Evolutionary conservation across 2,797 vertebrate genomes (phyloP).

Genomic region (Lutjanus argentimaculatus): DNA sequence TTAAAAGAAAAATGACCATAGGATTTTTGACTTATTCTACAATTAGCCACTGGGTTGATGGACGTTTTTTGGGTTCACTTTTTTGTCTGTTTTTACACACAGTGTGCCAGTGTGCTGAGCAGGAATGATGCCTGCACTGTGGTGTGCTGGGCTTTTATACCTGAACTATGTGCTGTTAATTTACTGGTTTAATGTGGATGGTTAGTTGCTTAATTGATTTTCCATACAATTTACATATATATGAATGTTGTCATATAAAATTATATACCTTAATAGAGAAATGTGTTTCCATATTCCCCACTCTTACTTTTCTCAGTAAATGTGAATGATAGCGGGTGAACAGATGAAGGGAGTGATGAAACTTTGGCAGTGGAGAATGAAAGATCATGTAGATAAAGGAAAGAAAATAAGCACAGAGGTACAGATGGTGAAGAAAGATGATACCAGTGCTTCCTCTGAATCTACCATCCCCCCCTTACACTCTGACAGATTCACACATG

Average conservation of each 20-base stretch:
- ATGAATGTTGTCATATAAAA: background rate
- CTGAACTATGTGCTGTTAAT: no score
- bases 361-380: background rate
- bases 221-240: background rate
- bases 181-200: no score
- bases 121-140: no score
- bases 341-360: background rate
- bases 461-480: conserved; percentile 41
- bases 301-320: background rate
- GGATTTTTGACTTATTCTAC: no score
- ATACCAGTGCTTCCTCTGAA: conserved; percentile 36
- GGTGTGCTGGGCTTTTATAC: no score
- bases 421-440: conserved; percentile 54
- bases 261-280: background rate
- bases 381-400: conserved; percentile 31
- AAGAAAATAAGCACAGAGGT: conserved; percentile 17
- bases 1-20: no score
- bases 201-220: no score
- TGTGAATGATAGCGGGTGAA: background rate
- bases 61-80: no score
- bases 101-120: no score
- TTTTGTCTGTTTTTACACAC: no score
- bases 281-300: background rate
- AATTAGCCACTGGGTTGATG: no score
- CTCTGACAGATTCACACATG: conserved; percentile 27